Percentiles rank a stretch among this genome's conserved stretches.
Evolutionary conservation across 2,797 vertebrate genomes (phyloP).

Genomic region (Okamejei kenojei): DNA sequence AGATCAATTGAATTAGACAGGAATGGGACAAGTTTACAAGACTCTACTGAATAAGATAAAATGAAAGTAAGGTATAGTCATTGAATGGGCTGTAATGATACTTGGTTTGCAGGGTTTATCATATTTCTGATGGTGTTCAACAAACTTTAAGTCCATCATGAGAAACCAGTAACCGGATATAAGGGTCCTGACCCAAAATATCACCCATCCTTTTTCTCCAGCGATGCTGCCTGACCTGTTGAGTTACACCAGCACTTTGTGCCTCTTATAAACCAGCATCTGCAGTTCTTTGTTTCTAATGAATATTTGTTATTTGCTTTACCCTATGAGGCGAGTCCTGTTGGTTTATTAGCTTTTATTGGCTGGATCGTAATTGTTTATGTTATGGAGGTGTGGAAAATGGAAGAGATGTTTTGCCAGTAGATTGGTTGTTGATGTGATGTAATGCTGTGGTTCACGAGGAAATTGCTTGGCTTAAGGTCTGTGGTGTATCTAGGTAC

Average conservation of each 20-base stretch:
- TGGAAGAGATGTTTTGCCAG: background rate
- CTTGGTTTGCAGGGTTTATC: constrained; percentile 7
- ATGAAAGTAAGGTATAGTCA: background rate
- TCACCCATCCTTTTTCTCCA: too few species aligned
- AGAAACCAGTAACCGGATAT: background rate
- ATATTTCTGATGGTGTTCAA: background rate
- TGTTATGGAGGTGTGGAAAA: background rate
- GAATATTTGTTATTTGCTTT: too few species aligned
- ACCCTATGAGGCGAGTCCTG: background rate
- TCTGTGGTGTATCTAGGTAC: background rate
- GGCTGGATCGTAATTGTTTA: background rate
- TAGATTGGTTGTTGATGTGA: background rate
- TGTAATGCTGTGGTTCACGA: background rate
- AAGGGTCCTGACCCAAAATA: background rate
- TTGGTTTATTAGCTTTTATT: background rate
- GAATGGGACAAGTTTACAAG: background rate
- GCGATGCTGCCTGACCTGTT: too few species aligned
- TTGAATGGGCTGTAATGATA: background rate
- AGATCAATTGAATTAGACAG: background rate
- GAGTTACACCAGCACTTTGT: too few species aligned
- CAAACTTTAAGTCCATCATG: background rate
- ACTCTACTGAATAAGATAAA: too few species aligned
- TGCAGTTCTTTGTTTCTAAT: background rate
- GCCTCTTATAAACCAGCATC: background rate
- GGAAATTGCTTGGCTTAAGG: background rate